Conservation (phyloP, 2,797 vertebrate species). For the Alcedo quadribrachys region DNA sequence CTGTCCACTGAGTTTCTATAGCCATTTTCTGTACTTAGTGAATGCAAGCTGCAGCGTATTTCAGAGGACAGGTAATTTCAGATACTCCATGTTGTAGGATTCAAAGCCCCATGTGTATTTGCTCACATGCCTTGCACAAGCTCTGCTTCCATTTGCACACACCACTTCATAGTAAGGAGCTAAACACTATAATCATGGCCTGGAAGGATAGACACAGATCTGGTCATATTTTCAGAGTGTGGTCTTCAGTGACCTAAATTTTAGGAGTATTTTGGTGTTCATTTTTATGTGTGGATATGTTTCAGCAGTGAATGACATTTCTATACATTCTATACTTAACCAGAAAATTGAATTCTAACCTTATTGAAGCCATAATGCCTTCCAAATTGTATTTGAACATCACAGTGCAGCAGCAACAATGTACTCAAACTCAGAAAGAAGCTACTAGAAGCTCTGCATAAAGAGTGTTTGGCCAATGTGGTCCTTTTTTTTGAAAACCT, state of each 20-base stretch:
- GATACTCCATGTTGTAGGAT: not conserved
- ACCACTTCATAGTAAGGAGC: rapidly evolving
- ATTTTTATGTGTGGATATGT: rapidly evolving
- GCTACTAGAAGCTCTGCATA: not conserved
- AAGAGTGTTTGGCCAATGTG: not conserved
- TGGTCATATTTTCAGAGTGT: not conserved
- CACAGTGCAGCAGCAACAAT: not conserved
- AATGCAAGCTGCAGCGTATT: not conserved
- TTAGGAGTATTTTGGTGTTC: not conserved
- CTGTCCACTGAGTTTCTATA: not conserved
- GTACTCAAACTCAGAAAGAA: not conserved
- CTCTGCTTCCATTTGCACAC: not conserved
- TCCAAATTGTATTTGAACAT: not conserved
- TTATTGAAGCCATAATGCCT: not conserved
- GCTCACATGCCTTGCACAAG: not conserved
- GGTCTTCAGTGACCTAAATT: not conserved
- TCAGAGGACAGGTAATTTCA: not conserved
- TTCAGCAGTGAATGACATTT: not conserved
- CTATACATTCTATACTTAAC: not conserved
- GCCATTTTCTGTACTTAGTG: not conserved
- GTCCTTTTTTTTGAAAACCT: constrained; percentile 12
- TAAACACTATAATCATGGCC: not conserved
- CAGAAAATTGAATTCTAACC: not conserved
- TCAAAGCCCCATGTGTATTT: not conserved
- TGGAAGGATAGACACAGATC: not conserved